These are phyloP conservation scores for Lithophane semibrunnea DNA, from an alignment of 2,888 invertebrate genomes.

Conservation along the genomic window DNA sequence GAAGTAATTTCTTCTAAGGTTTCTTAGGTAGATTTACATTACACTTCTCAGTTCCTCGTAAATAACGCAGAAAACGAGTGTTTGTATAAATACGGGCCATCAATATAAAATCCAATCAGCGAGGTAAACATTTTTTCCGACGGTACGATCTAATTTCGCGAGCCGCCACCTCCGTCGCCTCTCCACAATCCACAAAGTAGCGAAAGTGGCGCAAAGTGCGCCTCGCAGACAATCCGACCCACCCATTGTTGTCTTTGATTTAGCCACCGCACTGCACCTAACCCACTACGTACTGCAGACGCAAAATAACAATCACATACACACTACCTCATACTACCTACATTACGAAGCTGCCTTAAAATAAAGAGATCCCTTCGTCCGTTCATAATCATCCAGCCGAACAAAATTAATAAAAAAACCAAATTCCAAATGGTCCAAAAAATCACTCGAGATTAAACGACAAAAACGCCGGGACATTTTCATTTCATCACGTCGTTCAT, in stretches of 20 bases:
- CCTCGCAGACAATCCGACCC: conserved; percentile 82
- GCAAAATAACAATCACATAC: conserved; percentile 50
- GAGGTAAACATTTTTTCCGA: conserved; percentile 68
- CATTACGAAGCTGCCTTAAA: conserved; percentile 2
- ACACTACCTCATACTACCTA: conserved; percentile 4
- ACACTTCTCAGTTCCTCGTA: conserved; percentile 31
- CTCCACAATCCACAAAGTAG: conserved; percentile 86
- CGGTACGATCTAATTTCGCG: conserved; percentile 83
- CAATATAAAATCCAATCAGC: conserved; percentile 62
- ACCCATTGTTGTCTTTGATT: conserved; percentile 87
- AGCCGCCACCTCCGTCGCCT: conserved; percentile 74
- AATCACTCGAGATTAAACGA: conserved; percentile 73
- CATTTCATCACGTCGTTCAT: conserved; percentile 85
- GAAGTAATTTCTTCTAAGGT: neutral
- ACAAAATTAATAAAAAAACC: conserved; percentile 67
- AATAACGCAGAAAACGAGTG: conserved; percentile 15
- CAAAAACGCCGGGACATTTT: conserved; percentile 81
- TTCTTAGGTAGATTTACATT: conserved; percentile 21
- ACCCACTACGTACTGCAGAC: conserved; percentile 52
- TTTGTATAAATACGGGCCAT: conserved; percentile 46
- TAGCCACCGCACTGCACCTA: conserved; percentile 73
- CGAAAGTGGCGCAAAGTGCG: conserved; percentile 87
- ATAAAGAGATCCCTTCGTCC: conserved; percentile 27
- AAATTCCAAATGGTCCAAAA: conserved; percentile 72
- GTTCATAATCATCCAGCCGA: conserved; percentile 53